Evolutionary conservation across 2,888 invertebrate genomes (phyloP).

Genomic region (Abscondita cerata): DNA sequence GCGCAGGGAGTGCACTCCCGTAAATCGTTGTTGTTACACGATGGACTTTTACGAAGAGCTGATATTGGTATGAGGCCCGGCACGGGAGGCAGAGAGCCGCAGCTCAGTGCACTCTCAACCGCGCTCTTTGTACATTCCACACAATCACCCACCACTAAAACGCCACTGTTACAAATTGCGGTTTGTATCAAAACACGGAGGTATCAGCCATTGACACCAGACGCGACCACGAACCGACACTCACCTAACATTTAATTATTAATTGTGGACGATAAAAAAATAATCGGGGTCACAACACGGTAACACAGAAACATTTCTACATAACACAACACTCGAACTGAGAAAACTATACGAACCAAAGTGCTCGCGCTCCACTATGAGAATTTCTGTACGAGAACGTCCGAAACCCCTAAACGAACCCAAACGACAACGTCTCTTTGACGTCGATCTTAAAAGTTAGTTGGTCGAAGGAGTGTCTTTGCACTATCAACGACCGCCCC

Average conservation of each 20-base stretch:
- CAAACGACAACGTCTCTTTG: slow-evolving; percentile 36
- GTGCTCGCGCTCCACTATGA: slow-evolving; percentile 51
- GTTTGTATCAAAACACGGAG: not conserved
- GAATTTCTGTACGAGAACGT: slow-evolving; percentile 48
- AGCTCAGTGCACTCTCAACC: slow-evolving; percentile 53
- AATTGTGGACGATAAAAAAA: not conserved
- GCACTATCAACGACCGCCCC: slow-evolving; percentile 40
- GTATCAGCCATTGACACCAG: not conserved
- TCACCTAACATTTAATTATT: not conserved
- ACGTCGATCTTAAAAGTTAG: slow-evolving; percentile 50
- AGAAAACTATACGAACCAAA: slow-evolving; percentile 49
- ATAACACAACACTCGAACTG: slow-evolving; percentile 37
- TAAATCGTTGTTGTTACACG: slow-evolving; percentile 38
- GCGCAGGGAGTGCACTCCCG: slow-evolving; percentile 53
- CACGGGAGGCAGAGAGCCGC: slow-evolving; percentile 55
- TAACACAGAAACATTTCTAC: slow-evolving; percentile 42
- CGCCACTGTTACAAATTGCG: not conserved
- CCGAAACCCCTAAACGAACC: slow-evolving; percentile 36
- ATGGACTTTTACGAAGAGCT: slow-evolving; percentile 52
- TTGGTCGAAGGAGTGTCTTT: slow-evolving; percentile 49
- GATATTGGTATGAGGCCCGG: slow-evolving; percentile 59
- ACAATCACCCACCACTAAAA: slow-evolving; percentile 4
- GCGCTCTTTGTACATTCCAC: slow-evolving; percentile 37
- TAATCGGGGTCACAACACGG: slow-evolving; percentile 33
- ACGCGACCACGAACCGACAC: slow-evolving; percentile 10